These are phyloP conservation scores for Selenia dentaria DNA, from an alignment of 2,888 invertebrate species.

Conservation along the genomic window DNA sequence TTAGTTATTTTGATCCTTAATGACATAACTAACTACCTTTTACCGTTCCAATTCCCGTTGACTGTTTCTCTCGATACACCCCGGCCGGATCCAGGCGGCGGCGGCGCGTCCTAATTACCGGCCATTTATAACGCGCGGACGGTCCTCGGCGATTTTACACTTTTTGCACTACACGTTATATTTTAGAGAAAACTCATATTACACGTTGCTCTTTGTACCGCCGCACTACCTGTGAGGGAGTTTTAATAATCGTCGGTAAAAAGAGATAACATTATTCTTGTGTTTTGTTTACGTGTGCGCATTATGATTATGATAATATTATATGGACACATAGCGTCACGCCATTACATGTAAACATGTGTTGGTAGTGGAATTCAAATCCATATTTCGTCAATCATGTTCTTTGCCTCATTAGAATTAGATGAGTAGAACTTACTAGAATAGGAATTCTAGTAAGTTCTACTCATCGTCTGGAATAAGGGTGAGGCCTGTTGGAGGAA, in stretches of 20 bases:
- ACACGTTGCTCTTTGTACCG: constrained; percentile 44
- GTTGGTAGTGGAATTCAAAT: too few relatives aligned
- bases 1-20: too few relatives aligned
- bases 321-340: too few relatives aligned
- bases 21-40: too few relatives aligned
- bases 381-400: too few relatives aligned
- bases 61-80: constrained; percentile 40
- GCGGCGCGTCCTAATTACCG: constrained; percentile 73
- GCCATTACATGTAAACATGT: too few relatives aligned
- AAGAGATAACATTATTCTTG: background rate
- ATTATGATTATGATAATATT: background rate
- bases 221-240: constrained; percentile 37
- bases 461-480: too few relatives aligned
- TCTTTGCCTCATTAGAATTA: too few relatives aligned
- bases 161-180: constrained; percentile 63
- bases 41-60: constrained; percentile 1
- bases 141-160: constrained; percentile 69
- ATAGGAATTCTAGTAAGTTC: too few relatives aligned
- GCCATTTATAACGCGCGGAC: constrained; percentile 74
- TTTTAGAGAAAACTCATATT: constrained; percentile 57
- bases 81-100: constrained; percentile 41
- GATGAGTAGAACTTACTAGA: too few relatives aligned
- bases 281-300: background rate
- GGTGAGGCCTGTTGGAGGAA: too few relatives aligned
- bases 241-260: constrained; percentile 38